A percentile compares a stretch with the other conserved stretches of the same genome.
These are phyloP conservation scores for Mythimna vitellina DNA, from an alignment of 2,888 invertebrate species.

Conservation along the genomic window DNA sequence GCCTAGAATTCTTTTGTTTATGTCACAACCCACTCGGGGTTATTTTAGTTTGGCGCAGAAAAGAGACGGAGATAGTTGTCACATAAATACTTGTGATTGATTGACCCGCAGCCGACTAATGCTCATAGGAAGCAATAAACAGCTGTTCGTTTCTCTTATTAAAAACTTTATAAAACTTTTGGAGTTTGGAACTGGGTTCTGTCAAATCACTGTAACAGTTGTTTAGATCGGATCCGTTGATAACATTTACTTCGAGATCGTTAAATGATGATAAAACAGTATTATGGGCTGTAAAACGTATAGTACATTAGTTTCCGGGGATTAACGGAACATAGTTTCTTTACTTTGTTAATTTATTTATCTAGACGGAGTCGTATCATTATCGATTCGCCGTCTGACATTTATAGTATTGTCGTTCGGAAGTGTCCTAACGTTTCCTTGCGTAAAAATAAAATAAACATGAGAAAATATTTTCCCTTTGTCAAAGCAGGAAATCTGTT, in stretches of 20 bases:
- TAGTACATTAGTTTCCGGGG: conserved; percentile 58
- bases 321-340: conserved; percentile 56
- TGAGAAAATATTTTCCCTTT: conserved; percentile 82
- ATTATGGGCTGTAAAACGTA: conserved; percentile 60
- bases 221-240: conserved; percentile 66
- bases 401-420: conserved; percentile 70
- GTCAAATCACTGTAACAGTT: conserved; percentile 73
- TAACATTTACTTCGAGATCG: conserved; percentile 63
- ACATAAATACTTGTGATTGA: conserved; percentile 89
- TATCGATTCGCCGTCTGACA: conserved; percentile 69
- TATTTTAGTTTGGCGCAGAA: conserved; percentile 72
- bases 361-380: conserved; percentile 61
- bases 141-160: conserved; percentile 76
- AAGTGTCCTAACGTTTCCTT: conserved; percentile 71
- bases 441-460: conserved; percentile 80
- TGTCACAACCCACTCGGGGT: conserved; percentile 70
- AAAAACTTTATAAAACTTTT: conserved; percentile 61
- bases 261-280: conserved; percentile 62
- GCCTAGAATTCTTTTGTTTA: conserved; percentile 72
- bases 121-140: conserved; percentile 87
- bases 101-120: conserved; percentile 88
- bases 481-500: conserved; percentile 88
- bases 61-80: conserved; percentile 84
- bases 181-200: conserved; percentile 62
- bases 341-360: conserved; percentile 61